Evolutionary conservation across 2,797 vertebrate genomes (phyloP).

Genomic region (Smutsia temminckii): DNA sequence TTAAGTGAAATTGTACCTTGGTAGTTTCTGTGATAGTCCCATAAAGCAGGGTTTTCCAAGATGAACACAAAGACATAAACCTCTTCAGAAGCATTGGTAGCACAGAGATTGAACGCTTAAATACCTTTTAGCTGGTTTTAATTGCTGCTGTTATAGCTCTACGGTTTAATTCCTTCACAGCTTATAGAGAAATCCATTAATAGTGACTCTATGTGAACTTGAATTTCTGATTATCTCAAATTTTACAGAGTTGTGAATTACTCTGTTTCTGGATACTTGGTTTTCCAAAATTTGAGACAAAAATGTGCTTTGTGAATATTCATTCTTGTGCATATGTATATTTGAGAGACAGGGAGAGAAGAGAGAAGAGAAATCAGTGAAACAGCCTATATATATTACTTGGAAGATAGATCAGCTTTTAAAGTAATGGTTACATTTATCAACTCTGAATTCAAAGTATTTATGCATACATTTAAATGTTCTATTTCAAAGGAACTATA

Average conservation of each 20-base stretch:
- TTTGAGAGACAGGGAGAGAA: neutral
- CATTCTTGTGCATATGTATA: neutral
- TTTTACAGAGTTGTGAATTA: neutral
- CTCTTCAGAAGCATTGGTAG: neutral
- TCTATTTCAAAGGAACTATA: neutral
- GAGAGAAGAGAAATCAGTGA: neutral
- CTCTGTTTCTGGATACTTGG: neutral
- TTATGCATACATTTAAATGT: neutral
- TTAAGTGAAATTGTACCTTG: neutral
- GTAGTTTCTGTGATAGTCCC: neutral
- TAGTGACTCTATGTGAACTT: neutral
- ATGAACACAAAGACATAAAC: neutral
- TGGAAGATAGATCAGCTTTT: slow-evolving; percentile 22
- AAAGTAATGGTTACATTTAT: slow-evolving; percentile 12
- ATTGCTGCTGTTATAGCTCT: neutral
- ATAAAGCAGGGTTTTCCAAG: neutral
- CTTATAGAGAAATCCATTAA: neutral
- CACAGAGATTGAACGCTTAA: neutral
- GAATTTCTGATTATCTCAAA: slow-evolving; percentile 1
- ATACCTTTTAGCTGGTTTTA: neutral
- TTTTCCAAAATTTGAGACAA: neutral
- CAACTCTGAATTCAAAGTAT: slow-evolving; percentile 44
- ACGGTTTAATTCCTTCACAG: neutral
- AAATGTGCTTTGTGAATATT: slow-evolving; percentile 1
- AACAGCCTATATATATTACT: neutral